Conservation (phyloP, 64 coral and sea anemone genomes). For the Acropora yongei region DNA sequence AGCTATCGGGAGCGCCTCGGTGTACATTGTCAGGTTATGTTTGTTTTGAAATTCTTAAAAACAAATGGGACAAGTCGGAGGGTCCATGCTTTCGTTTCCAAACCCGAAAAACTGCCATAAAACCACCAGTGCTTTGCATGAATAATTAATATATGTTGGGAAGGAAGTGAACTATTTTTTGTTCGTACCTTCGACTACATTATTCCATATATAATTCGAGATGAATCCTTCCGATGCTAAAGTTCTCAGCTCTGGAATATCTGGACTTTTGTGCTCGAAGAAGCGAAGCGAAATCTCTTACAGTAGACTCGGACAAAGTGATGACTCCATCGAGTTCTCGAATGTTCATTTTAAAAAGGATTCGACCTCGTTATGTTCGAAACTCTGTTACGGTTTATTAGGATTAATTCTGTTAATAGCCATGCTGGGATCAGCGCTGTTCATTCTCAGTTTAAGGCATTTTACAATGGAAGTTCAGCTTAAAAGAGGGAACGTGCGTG, state of each 20-base stretch:
- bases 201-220: background rate
- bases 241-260: slow-evolving; percentile 20
- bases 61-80: background rate
- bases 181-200: background rate
- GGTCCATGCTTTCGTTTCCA: background rate
- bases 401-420: slow-evolving; percentile 10
- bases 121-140: slow-evolving; percentile 21
- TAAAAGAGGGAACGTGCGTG: slow-evolving; percentile 11
- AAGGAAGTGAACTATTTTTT: background rate
- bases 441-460: slow-evolving; percentile 17
- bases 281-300: slow-evolving; percentile 8
- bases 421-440: background rate
- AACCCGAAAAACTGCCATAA: background rate
- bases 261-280: slow-evolving; percentile 3
- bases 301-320: background rate
- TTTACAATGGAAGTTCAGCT: slow-evolving; percentile 15
- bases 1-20: no score
- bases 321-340: slow-evolving; percentile 38
- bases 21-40: background rate
- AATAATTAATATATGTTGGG: slow-evolving; percentile 19
- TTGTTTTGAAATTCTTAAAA: background rate
- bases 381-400: slow-evolving; percentile 4
- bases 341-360: slow-evolving; percentile 42
- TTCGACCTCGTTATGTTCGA: background rate
- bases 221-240: slow-evolving; percentile 47